A percentile compares a stretch with the other conserved stretches of the same genome.
These are phyloP conservation scores for Apis florea DNA, from an alignment of 1,140 invertebrate species.

Conservation along the genomic window DNA sequence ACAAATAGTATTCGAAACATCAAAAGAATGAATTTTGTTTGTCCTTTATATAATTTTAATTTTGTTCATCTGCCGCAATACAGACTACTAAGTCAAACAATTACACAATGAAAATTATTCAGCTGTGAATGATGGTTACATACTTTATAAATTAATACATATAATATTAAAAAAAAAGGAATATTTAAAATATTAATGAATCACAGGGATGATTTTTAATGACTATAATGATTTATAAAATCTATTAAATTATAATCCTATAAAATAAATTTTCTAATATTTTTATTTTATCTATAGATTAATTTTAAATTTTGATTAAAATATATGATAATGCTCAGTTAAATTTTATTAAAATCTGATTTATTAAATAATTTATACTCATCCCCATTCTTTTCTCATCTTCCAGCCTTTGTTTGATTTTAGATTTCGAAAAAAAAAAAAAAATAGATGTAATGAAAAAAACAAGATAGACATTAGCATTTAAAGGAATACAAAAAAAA, in stretches of 20 bases:
- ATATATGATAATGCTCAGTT: neutral
- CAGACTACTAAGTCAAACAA: constrained; percentile 73
- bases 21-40: constrained; percentile 72
- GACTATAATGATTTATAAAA: neutral
- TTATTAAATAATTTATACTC: too few species aligned
- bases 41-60: constrained; percentile 78
- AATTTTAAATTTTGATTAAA: neutral
- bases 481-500: too few species aligned
- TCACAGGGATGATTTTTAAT: constrained; percentile 9
- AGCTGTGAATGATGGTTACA: constrained; percentile 64
- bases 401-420: too few species aligned
- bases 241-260: neutral
- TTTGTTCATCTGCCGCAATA: constrained; percentile 79
- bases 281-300: neutral
- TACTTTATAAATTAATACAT: constrained; percentile 7
- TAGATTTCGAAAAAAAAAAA: too few species aligned
- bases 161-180: neutral
- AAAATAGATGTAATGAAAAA: too few species aligned
- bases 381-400: too few species aligned
- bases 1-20: constrained; percentile 67
- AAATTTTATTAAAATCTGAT: too few species aligned
- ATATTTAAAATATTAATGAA: neutral
- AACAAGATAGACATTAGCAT: too few species aligned
- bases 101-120: constrained; percentile 77
- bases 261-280: neutral